Base-by-base conservation (phyloP, 2,888 invertebrate species). In the Cecidostiba fungosa region DNA sequence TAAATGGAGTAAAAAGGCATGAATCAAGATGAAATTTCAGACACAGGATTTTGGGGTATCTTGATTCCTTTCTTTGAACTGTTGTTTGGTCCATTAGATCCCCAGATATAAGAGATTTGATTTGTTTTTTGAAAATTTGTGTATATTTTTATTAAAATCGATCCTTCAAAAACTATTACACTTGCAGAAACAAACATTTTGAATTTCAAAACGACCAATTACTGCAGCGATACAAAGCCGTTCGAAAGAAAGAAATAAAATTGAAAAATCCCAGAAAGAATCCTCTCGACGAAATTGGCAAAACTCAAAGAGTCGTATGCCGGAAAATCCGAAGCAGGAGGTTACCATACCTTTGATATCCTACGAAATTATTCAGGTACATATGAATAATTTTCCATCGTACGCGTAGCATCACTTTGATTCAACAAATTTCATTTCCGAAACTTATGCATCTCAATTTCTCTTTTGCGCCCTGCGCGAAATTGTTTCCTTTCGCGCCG, bases 391-490 rank as follows among this genome's bases (percentile, higher is more conserved):
- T 39, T 73, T 73, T 73, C 39, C 39, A 43, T 73, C 70, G 32
- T 66, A 66, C 66, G 23, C 26, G 66, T 19, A 54, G 54, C 29
- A 66, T 10, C 29, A 29, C 66, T 66, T 66, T 66, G 66, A 66
- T 66, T 66, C 29, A 14, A 66, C 26, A 66, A 66, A 66, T 66
- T 66, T 66, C 66, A 66, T 66, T 16, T 66, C 12, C 29, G 66
- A 66, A 66, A 66, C 66, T 66, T 66, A 66, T 66, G 66, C 66
- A 66, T 66, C 29, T 66, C 29, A 66, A 66, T 66, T 66, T 29
- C 66, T 29, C 66, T 10, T 0, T 59, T 16, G 16, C 66, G 23
- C 62, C 10, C 23, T 12, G 6, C 29, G 14, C 14, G 5, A 66
- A 76, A 82, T 76, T 76, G n/a, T n/a, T 54, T 54, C 54, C 54